Conservation (phyloP, 2,888 invertebrate species). For the Lapara coniferarum region DNA sequence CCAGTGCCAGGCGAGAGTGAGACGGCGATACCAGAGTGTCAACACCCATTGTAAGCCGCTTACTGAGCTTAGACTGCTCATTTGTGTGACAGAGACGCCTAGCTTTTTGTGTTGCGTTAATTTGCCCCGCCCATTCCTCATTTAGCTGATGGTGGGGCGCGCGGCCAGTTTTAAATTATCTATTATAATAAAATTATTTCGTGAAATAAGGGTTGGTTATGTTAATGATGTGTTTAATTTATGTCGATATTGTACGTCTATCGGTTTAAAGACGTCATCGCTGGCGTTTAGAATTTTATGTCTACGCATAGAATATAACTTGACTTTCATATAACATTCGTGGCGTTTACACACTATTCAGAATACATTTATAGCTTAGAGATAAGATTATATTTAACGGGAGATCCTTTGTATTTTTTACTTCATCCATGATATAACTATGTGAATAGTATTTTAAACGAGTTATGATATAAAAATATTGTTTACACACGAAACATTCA, state of each 20-base stretch:
- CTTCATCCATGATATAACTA: neutral
- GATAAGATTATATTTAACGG: neutral
- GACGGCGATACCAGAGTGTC: constrained; percentile 61
- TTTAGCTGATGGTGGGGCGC: constrained; percentile 77
- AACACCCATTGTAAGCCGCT: constrained; percentile 80
- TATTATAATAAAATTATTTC: constrained; percentile 83
- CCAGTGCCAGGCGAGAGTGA: constrained; percentile 55
- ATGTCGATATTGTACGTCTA: constrained; percentile 61
- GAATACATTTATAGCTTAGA: neutral
- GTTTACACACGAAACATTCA: neutral
- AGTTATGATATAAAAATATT: neutral
- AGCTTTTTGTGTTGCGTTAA: constrained; percentile 66
- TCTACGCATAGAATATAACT: constrained; percentile 36
- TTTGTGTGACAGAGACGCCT: constrained; percentile 74
- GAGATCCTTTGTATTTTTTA: too few relatives aligned
- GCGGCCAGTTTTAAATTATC: constrained; percentile 83
- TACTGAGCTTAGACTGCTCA: constrained; percentile 78
- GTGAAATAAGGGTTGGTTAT: constrained; percentile 82
- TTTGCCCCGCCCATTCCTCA: constrained; percentile 74
- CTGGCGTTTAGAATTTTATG: constrained; percentile 1
- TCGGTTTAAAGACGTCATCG: constrained; percentile 6
- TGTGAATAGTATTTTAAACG: neutral
- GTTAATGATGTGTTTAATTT: constrained; percentile 81
- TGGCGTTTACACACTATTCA: neutral
- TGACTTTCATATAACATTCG: constrained; percentile 3